phyloP scores from a whole-genome alignment of 1,140 invertebrate genomes.

The Protaetia brevitarsis region DNA sequence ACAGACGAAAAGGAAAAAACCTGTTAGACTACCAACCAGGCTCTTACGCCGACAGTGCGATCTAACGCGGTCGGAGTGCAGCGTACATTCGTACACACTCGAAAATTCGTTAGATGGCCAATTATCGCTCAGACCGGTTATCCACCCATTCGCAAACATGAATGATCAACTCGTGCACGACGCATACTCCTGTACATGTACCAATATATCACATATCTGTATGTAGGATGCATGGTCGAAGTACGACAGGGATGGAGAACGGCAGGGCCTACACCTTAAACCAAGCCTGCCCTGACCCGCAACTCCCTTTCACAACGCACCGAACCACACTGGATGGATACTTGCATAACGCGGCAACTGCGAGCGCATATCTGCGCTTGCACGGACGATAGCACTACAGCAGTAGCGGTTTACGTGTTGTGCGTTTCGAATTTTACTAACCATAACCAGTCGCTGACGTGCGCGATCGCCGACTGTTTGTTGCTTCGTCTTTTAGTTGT shows the following conservation, averaged over 20 bases:
- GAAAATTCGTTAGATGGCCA: slow-evolving; percentile 17
- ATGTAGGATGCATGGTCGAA: not conserved
- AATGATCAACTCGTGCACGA: slow-evolving; percentile 3
- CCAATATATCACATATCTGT: not conserved
- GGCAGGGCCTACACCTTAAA: not conserved
- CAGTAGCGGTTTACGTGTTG: not conserved
- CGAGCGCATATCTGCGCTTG: slow-evolving; percentile 8
- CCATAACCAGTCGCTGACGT: slow-evolving; percentile 9
- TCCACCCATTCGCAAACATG: slow-evolving; percentile 5
- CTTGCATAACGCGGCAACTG: not conserved
- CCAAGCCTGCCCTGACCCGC: not conserved
- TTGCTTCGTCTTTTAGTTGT: slow-evolving; percentile 11
- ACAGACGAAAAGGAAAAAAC: not conserved
- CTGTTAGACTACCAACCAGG: slow-evolving; percentile 8
- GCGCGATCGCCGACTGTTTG: slow-evolving; percentile 2
- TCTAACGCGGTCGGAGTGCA: slow-evolving; percentile 5
- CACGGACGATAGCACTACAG: not conserved
- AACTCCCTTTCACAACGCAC: not conserved
- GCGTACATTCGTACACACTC: not conserved
- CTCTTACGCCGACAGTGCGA: slow-evolving; percentile 3
- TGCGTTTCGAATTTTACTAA: not conserved
- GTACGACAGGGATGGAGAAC: not conserved
- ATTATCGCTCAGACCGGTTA: not conserved
- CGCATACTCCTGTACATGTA: not conserved
- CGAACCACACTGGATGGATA: not conserved